Percentiles rank a stretch among this genome's conserved stretches.
These are phyloP conservation scores for Colostygia pectinataria DNA, from an alignment of 2,888 invertebrate genomes.

Conservation along the genomic window DNA sequence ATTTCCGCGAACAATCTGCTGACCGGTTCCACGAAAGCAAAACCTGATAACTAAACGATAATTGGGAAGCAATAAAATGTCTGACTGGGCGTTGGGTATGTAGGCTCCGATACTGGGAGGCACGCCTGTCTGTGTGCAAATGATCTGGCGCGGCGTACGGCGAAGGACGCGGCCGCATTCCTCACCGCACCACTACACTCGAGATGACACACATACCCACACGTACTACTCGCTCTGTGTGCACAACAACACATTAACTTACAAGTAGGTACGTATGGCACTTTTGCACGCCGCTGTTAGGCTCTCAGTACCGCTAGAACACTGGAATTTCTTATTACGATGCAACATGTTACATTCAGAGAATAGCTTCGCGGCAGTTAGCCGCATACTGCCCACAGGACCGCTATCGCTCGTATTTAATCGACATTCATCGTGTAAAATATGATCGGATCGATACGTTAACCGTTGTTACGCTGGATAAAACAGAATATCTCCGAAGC, in stretches of 20 bases:
- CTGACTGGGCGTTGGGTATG: conserved; percentile 51
- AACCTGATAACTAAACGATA: conserved; percentile 59
- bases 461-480: conserved; percentile 27
- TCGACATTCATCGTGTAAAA: conserved; percentile 29
- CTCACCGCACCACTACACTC: conserved; percentile 65
- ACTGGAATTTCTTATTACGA: conserved; percentile 65
- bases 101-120: conserved; percentile 39
- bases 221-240: conserved; percentile 48
- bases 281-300: conserved; percentile 55
- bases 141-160: conserved; percentile 72
- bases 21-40: conserved; percentile 33
- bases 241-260: conserved; percentile 54
- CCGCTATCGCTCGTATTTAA: conserved; percentile 41
- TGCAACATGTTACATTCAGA: conserved; percentile 60
- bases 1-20: conserved; percentile 37
- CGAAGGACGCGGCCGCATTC: conserved; percentile 83
- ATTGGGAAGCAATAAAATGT: conserved; percentile 71
- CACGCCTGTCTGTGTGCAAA: conserved; percentile 76
- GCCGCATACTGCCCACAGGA: conserved; percentile 42
- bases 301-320: conserved; percentile 55
- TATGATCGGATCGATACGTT: conserved; percentile 31
- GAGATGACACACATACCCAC: conserved; percentile 74
- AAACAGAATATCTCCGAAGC: conserved; percentile 51
- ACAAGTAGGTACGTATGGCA: conserved; percentile 64
- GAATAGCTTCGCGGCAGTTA: conserved; percentile 51